Evolutionary conservation across 2,113 vertebrate species (phyloP).

Genomic region (Phoenicopterus ruber): DNA sequence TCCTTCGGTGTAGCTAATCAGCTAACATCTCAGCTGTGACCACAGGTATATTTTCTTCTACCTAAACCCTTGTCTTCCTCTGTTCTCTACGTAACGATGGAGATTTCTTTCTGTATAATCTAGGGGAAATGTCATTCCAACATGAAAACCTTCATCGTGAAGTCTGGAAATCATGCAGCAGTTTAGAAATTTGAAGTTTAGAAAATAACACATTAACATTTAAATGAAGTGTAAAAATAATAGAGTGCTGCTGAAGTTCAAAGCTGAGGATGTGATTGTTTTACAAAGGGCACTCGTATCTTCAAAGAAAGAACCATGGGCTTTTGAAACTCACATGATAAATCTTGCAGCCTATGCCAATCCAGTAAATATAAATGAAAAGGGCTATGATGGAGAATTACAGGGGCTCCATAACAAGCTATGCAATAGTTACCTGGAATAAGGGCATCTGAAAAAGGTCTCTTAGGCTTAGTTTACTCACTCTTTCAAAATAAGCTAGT

Average conservation of each 20-base stretch:
- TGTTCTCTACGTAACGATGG: background rate
- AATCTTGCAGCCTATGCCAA: background rate
- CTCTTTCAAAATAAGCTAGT: background rate
- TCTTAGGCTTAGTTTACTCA: background rate
- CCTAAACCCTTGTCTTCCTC: background rate
- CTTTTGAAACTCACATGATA: background rate
- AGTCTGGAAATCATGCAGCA: background rate
- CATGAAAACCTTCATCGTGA: background rate
- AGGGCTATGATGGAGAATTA: background rate
- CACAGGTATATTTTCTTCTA: background rate
- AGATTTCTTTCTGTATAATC: background rate
- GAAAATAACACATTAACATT: slow-evolving; percentile 32
- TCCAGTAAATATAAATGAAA: background rate
- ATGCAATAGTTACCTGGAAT: background rate
- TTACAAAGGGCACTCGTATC: background rate
- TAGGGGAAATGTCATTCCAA: background rate
- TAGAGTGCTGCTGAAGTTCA: background rate
- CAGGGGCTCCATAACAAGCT: background rate
- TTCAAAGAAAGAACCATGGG: background rate
- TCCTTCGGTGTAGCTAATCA: background rate
- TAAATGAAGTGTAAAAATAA: slow-evolving; percentile 21
- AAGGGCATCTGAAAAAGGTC: background rate
- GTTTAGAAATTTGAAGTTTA: background rate
- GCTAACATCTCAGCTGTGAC: background rate
- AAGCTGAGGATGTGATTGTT: slow-evolving; percentile 6